Evolutionary conservation across 2,113 vertebrate genomes (phyloP), one percentile per base, ranked within the genome.

Genomic region (Cnemophilus loriae): DNA sequence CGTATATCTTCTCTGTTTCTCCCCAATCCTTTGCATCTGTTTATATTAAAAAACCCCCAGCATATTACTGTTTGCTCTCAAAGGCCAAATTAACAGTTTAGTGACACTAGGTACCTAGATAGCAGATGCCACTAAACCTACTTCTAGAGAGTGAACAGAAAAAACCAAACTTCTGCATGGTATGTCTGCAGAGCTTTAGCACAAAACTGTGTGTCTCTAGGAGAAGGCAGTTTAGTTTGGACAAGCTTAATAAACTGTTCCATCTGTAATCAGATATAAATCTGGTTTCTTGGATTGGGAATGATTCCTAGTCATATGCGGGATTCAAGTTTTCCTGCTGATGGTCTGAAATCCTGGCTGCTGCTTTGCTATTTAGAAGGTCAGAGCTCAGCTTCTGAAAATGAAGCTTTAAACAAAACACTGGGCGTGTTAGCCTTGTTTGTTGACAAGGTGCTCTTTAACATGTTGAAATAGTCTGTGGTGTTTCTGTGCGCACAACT

Each of bases 141-240:
- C 14, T 63, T 90, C 19, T 49, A 33, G 18, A 74, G 11, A 3
- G 2, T 23, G 37, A 87, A 46, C 9, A 68, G 44, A 65, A 64
- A 50, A 82, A 42, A 42, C 6, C 37, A 23, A 28, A 26, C 3
- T 56, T 53, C 23, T 82, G 5, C 22, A 21, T 2, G 2, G 11
- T 65, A 5, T 39, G 19, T 80, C 41, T 87, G 67, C n/a, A 55
- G 53, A 77, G n/a, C 28, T 80, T 52, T 90, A 39, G 41, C 67
- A n/a, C 39, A 39, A 60, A 63, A 27, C 19, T 1, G 1, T 50
- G 3, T 65, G 24, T 80, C 27, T 84, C 32, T 70, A 74, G 28
- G 44, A 94, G 70, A 95, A 79, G 33, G 65, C 35, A 79, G 28
- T 86, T 92, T 60, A 65, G 12, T 87, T 93, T 87, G 49, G 53